Evolutionary conservation across 2,888 invertebrate species (phyloP).

Genomic region (Neria commutata): DNA sequence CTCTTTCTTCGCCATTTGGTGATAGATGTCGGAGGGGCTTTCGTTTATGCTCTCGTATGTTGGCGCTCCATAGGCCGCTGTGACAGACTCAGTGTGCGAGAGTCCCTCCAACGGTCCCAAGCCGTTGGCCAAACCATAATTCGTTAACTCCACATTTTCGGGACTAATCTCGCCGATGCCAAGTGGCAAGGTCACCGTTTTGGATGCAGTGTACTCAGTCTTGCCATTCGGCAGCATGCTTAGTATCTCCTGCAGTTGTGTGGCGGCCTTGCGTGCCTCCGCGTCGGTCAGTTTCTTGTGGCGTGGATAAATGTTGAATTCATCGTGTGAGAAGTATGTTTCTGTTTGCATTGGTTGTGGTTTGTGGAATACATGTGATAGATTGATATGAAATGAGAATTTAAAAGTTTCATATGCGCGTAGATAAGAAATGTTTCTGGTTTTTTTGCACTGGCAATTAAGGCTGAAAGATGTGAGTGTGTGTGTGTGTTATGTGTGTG

Average conservation of each 20-base stretch:
- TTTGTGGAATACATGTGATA: conserved; percentile 31
- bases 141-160: conserved; percentile 41
- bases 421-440: neutral
- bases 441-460: neutral
- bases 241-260: conserved; percentile 57
- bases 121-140: conserved; percentile 43
- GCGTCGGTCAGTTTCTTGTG: conserved; percentile 55
- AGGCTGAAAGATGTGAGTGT: neutral
- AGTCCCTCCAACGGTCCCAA: conserved; percentile 54
- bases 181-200: conserved; percentile 43
- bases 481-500: neutral
- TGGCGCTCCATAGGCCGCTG: conserved; percentile 55
- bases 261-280: conserved; percentile 55
- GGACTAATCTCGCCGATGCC: conserved; percentile 36
- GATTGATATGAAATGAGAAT: conserved; percentile 45
- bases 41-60: conserved; percentile 15
- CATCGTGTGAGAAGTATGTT: conserved; percentile 37
- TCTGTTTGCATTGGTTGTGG: conserved; percentile 19
- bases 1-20: conserved; percentile 54
- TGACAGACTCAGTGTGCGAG: conserved; percentile 58
- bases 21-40: conserved; percentile 53
- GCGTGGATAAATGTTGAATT: conserved; percentile 57
- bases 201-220: conserved; percentile 54
- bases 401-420: neutral
- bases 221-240: conserved; percentile 54